These are phyloP conservation scores for Caenorhabditis briggsae DNA, from an alignment of 1,140 invertebrate species.

Conservation along the genomic window DNA sequence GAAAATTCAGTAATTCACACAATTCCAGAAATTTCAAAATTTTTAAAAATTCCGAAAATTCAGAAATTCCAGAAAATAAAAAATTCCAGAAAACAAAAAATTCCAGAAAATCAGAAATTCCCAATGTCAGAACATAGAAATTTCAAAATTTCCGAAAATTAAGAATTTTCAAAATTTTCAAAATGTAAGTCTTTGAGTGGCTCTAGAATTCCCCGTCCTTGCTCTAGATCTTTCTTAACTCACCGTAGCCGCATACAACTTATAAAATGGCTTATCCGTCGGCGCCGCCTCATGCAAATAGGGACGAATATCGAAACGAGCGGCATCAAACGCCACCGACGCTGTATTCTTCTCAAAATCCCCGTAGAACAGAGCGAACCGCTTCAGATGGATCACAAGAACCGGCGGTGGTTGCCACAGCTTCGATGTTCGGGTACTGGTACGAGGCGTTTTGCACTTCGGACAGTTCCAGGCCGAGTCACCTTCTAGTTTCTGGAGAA, in stretches of 20 bases:
- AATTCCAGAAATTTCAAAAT: no score
- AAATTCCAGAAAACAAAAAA: no score
- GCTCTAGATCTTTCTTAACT: neutral
- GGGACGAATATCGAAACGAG: conserved; percentile 6
- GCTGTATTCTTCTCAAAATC: conserved; percentile 46
- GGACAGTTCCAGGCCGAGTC: conserved; percentile 58
- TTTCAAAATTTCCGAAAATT: no score
- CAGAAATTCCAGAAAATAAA: no score
- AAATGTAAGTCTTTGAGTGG: no score
- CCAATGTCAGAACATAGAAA: no score
- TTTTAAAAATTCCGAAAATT: no score
- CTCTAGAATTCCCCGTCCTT: no score
- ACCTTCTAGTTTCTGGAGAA: conserved; percentile 43
- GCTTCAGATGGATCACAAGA: conserved; percentile 81
- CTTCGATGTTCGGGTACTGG: conserved; percentile 51
- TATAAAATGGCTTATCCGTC: neutral
- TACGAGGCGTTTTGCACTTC: conserved; percentile 53
- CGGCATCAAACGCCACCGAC: neutral
- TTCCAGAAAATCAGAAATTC: no score
- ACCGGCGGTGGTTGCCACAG: conserved; percentile 90
- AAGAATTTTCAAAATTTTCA: no score
- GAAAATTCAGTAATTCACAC: no score
- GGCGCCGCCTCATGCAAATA: conserved; percentile 25
- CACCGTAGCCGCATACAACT: conserved; percentile 25
- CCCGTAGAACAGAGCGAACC: conserved; percentile 29